Evolutionary conservation across 2,797 vertebrate species (phyloP).

Genomic region (Macropus fuliginosus): DNA sequence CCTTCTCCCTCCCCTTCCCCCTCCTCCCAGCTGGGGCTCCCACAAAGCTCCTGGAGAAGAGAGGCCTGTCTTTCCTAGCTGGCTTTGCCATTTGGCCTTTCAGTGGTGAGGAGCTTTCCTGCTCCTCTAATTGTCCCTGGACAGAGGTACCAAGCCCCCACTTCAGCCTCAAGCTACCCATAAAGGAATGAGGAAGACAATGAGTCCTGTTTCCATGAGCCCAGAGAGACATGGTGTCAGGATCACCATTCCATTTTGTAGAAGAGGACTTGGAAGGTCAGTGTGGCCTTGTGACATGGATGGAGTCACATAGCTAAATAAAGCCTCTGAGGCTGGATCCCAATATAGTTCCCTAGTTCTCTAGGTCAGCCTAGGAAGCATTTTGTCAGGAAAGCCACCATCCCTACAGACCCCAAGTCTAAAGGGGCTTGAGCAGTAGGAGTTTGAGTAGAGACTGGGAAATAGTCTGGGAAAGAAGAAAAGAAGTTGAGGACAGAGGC

Average conservation of each 20-base stretch:
- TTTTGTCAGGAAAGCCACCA: background rate
- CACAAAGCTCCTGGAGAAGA: background rate
- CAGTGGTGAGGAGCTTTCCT: background rate
- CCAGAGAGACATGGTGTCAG: no score
- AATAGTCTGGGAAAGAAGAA: background rate
- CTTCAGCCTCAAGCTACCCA: no score
- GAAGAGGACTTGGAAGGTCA: no score
- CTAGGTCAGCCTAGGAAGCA: background rate
- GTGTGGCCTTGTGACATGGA: no score
- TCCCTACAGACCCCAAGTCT: background rate
- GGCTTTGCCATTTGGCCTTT: background rate
- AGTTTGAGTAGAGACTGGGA: no score
- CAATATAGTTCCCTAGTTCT: background rate
- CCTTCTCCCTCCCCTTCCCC: no score
- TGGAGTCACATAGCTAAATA: no score
- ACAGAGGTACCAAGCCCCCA: background rate
- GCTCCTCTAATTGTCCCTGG: background rate
- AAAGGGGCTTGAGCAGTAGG: background rate
- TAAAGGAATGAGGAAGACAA: no score
- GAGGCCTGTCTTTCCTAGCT: no score
- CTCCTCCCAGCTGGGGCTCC: no score
- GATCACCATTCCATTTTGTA: no score
- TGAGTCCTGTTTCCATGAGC: no score
- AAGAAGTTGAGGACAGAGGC: background rate
- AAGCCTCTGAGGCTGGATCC: fast-evolving